phyloP scores from a whole-genome alignment of 2,888 invertebrate species.

The Brenthis hecate region DNA sequence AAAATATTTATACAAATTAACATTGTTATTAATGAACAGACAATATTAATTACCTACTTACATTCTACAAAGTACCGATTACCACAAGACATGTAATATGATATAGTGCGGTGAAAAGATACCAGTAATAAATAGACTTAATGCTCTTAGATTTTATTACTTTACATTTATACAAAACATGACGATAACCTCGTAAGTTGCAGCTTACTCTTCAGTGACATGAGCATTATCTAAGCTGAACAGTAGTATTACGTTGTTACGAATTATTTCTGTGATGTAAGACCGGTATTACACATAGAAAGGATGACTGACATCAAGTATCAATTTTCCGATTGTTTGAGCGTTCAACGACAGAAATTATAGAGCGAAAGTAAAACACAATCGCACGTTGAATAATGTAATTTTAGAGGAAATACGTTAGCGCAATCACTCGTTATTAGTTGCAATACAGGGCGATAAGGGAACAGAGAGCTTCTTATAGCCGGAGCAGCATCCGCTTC shows the following conservation, averaged over 20 bases:
- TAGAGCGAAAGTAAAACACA: conserved; percentile 19
- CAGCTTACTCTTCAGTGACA: too few species aligned
- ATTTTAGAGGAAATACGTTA: conserved; percentile 33
- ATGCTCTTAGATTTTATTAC: conserved; percentile 1
- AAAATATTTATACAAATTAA: too few species aligned
- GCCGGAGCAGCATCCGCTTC: conserved; percentile 60
- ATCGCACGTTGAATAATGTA: conserved; percentile 26
- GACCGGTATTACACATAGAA: conserved; percentile 22
- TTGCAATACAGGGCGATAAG: conserved; percentile 48
- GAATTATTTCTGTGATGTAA: conserved; percentile 24
- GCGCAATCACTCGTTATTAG: conserved; percentile 46
- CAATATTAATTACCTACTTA: background rate
- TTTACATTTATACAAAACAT: background rate
- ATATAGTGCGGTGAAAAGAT: background rate
- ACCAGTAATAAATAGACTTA: background rate
- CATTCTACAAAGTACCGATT: background rate
- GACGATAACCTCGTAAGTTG: too few species aligned
- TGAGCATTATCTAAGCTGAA: background rate
- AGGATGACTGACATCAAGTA: conserved; percentile 35
- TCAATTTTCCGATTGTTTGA: conserved; percentile 52
- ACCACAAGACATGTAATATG: conserved; percentile 1
- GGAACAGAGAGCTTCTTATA: conserved; percentile 67
- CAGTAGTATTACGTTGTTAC: conserved; percentile 6
- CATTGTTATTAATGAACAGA: background rate
- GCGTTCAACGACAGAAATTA: conserved; percentile 40